These are phyloP conservation scores for Pipa parva DNA, from an alignment of 2,113 vertebrate species.

Conservation along the genomic window DNA sequence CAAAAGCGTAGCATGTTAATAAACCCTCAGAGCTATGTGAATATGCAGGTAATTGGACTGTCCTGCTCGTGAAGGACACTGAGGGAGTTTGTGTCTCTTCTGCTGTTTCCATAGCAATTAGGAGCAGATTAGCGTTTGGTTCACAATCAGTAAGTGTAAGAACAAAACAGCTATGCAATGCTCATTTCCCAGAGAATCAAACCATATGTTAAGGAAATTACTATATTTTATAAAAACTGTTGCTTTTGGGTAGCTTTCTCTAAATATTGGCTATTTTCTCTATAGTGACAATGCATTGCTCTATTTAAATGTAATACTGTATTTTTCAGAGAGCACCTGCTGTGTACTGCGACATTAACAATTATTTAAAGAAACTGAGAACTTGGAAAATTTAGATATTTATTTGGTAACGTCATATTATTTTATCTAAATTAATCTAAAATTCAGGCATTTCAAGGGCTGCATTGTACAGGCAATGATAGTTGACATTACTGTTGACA, in stretches of 20 bases:
- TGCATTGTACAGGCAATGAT: background rate
- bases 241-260: constrained; percentile 15
- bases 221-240: constrained; percentile 27
- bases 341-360: constrained; percentile 9
- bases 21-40: constrained; percentile 43
- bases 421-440: too few relatives aligned
- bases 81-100: constrained; percentile 70
- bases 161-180: constrained; percentile 44
- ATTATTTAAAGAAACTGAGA: constrained; percentile 6
- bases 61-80: constrained; percentile 49
- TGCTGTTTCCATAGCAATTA: constrained; percentile 80
- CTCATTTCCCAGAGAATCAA: constrained; percentile 36
- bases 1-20: constrained; percentile 28
- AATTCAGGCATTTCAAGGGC: background rate
- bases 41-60: constrained; percentile 50
- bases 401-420: too few relatives aligned
- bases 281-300: constrained; percentile 22
- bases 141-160: constrained; percentile 55
- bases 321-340: too few relatives aligned
- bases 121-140: constrained; percentile 61
- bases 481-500: too few relatives aligned
- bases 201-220: constrained; percentile 28
- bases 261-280: background rate
- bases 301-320: constrained; percentile 9
- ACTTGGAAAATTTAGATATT: too few relatives aligned